Evolutionary conservation across 2,888 invertebrate genomes (phyloP).

Genomic region (Carterocephalus palaemon): DNA sequence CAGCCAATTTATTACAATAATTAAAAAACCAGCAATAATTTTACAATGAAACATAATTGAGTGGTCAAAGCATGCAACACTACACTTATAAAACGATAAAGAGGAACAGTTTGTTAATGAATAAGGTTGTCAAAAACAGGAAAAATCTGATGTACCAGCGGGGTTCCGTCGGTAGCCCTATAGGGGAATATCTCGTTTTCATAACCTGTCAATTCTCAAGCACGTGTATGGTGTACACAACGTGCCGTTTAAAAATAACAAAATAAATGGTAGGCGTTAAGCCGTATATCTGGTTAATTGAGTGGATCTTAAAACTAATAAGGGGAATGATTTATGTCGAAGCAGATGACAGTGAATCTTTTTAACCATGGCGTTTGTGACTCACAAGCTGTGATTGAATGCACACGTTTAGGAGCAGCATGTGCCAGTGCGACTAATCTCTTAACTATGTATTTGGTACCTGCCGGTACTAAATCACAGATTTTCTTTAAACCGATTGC

Average conservation of each 20-base stretch:
- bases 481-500: too few relatives aligned
- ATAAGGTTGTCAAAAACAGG: conserved; percentile 61
- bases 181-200: conserved; percentile 42
- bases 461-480: too few relatives aligned
- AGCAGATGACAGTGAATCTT: conserved; percentile 2
- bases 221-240: conserved; percentile 39
- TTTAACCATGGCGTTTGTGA: background rate
- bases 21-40: conserved; percentile 4
- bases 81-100: conserved; percentile 37
- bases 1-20: background rate
- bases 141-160: conserved; percentile 36
- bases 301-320: conserved; percentile 31
- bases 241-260: conserved; percentile 41
- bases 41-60: conserved; percentile 18
- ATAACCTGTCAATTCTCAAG: conserved; percentile 40
- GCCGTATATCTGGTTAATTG: conserved; percentile 40
- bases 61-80: conserved; percentile 6
- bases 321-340: conserved; percentile 25
- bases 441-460: too few relatives aligned
- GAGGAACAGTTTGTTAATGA: conserved; percentile 43
- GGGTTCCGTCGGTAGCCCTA: conserved; percentile 45
- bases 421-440: too few relatives aligned
- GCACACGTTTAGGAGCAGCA: too few relatives aligned
- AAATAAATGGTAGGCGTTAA: conserved; percentile 23
- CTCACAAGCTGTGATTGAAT: background rate